Conservation (phyloP, 2,797 vertebrate species). For the Pipistrellus pygmaeus region DNA sequence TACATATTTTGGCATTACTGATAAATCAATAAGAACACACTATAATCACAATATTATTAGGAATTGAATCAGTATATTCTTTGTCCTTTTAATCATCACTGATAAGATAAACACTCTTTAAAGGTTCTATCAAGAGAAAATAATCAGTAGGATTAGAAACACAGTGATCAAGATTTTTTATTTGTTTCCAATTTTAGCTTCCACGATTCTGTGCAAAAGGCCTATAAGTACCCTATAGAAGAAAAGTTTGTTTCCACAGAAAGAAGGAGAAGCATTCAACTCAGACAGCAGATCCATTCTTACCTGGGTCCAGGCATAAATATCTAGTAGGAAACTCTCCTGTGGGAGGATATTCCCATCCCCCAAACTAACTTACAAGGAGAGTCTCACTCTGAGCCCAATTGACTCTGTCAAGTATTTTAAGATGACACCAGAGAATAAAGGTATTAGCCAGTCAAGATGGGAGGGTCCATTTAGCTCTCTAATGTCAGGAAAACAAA, state of each 20-base stretch:
- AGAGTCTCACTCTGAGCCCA: slow-evolving; percentile 61
- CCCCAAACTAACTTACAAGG: slow-evolving; percentile 49
- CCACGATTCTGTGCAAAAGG: slow-evolving; percentile 84
- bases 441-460: slow-evolving; percentile 70
- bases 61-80: slow-evolving; percentile 30
- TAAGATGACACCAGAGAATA: slow-evolving; percentile 70
- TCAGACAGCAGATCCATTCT: slow-evolving; percentile 50
- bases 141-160: slow-evolving; percentile 62
- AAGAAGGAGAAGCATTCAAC: slow-evolving; percentile 41
- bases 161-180: slow-evolving; percentile 66
- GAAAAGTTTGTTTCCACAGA: not conserved
- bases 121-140: slow-evolving; percentile 58
- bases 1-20: slow-evolving; percentile 32
- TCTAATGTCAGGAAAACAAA: slow-evolving; percentile 73
- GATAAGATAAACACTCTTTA: slow-evolving; percentile 61
- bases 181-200: slow-evolving; percentile 85
- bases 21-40: slow-evolving; percentile 58
- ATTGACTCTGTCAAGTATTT: slow-evolving; percentile 53
- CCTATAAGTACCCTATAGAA: slow-evolving; percentile 51
- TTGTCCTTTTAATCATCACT: slow-evolving; percentile 56
- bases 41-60: slow-evolving; percentile 27
- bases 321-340: slow-evolving; percentile 66
- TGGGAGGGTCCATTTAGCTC: slow-evolving; percentile 60
- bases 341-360: slow-evolving; percentile 32
- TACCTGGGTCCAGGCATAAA: slow-evolving; percentile 49